These are phyloP conservation scores for Litoditis marina DNA, from an alignment of 2,888 invertebrate species.

Conservation along the genomic window DNA sequence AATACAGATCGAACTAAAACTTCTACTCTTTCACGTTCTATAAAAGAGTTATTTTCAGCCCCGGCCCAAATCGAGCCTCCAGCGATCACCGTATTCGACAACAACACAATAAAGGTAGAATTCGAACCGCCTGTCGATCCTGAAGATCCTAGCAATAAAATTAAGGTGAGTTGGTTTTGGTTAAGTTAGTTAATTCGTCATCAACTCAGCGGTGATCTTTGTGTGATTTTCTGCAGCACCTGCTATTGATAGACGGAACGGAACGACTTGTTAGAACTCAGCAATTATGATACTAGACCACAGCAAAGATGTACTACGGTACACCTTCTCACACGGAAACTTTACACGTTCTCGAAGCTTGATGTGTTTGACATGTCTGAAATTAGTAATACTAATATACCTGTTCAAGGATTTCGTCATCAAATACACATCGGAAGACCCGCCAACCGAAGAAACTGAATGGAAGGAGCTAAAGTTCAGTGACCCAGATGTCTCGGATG, in stretches of 20 bases:
- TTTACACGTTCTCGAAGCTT: no score
- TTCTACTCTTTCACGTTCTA: background rate
- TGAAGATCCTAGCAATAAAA: conserved; percentile 50
- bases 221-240: no score
- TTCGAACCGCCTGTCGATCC: conserved; percentile 55
- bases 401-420: conserved; percentile 57
- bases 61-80: conserved; percentile 28
- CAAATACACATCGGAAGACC: conserved; percentile 57
- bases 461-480: conserved; percentile 58
- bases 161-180: conserved; percentile 26
- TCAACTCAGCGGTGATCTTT: no score
- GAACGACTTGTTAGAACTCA: no score
- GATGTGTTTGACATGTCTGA: no score
- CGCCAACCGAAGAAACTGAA: conserved; percentile 50
- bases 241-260: no score
- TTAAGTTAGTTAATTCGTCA: no score
- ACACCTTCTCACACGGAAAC: no score
- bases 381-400: no score
- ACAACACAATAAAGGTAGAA: conserved; percentile 54
- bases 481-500: conserved; percentile 47
- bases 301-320: no score
- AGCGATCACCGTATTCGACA: conserved; percentile 48
- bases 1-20: background rate
- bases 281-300: no score
- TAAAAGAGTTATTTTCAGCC: conserved; percentile 26